Conservation (phyloP, 2,888 invertebrate genomes). For the Cantharis lateralis region DNA sequence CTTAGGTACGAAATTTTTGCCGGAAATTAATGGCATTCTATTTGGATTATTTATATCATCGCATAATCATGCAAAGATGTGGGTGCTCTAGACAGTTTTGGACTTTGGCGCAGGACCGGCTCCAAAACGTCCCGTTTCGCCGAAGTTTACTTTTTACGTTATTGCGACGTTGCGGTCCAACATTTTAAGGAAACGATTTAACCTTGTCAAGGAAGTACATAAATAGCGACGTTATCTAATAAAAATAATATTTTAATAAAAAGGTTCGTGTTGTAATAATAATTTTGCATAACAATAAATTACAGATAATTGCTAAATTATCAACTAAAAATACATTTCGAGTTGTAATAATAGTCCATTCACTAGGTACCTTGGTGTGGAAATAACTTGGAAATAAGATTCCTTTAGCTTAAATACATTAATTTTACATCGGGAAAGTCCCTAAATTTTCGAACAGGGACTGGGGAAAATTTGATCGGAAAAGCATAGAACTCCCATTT, state of each 20-base stretch:
- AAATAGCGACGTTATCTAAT: not conserved
- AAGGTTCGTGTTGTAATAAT: not conserved
- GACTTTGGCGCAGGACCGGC: not conserved
- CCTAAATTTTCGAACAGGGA: no score
- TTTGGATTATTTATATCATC: not conserved
- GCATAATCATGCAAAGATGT: not conserved
- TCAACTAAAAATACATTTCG: not conserved
- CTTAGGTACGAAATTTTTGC: not conserved
- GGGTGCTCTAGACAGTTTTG: not conserved
- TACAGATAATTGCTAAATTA: not conserved
- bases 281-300: slow-evolving; percentile 3
- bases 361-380: not conserved
- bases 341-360: not conserved
- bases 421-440: not conserved
- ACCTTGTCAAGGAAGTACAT: not conserved
- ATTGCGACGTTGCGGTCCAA: not conserved
- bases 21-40: not conserved
- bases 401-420: not conserved
- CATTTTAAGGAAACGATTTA: not conserved
- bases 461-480: no score
- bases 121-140: not conserved
- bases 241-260: not conserved
- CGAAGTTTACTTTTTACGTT: not conserved
- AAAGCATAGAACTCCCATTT: no score
- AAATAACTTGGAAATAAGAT: not conserved